A percentile compares a stretch with the other conserved stretches of the same genome.
These are phyloP conservation scores for Aspidoscelis tigris DNA, from an alignment of 2,113 vertebrate genomes.

Conservation along the genomic window DNA sequence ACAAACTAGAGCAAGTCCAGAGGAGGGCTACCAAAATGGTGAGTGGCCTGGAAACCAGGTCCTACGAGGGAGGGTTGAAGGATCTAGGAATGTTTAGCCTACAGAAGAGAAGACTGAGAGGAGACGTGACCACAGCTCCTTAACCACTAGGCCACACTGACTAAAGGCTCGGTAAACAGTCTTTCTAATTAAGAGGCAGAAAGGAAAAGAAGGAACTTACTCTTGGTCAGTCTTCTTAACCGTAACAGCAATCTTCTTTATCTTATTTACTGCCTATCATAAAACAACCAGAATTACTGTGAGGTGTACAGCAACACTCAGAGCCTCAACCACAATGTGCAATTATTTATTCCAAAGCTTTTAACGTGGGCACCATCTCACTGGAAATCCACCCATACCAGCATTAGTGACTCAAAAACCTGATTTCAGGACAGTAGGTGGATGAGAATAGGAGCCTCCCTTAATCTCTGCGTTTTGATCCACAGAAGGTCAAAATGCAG, in stretches of 20 bases:
- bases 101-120: too few relatives aligned
- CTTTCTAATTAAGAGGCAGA: background rate
- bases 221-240: conserved; percentile 92
- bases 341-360: background rate
- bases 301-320: background rate
- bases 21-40: too few relatives aligned
- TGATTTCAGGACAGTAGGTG: too few relatives aligned
- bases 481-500: too few relatives aligned
- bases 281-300: conserved; percentile 41
- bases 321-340: background rate
- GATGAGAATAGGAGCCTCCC: too few relatives aligned
- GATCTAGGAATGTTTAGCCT: too few relatives aligned
- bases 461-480: too few relatives aligned
- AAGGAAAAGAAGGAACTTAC: conserved; percentile 76
- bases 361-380: background rate
- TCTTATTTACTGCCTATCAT: conserved; percentile 89
- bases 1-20: too few relatives aligned
- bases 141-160: too few relatives aligned
- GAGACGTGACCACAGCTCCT: too few relatives aligned
- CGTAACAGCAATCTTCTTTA: conserved; percentile 87
- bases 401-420: too few relatives aligned
- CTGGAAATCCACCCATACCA: background rate
- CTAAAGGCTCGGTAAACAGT: background rate
- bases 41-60: too few relatives aligned
- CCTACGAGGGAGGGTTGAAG: background rate